These are phyloP conservation scores for Galendromus occidentalis DNA, from an alignment of 1,140 invertebrate species.

Conservation along the genomic window DNA sequence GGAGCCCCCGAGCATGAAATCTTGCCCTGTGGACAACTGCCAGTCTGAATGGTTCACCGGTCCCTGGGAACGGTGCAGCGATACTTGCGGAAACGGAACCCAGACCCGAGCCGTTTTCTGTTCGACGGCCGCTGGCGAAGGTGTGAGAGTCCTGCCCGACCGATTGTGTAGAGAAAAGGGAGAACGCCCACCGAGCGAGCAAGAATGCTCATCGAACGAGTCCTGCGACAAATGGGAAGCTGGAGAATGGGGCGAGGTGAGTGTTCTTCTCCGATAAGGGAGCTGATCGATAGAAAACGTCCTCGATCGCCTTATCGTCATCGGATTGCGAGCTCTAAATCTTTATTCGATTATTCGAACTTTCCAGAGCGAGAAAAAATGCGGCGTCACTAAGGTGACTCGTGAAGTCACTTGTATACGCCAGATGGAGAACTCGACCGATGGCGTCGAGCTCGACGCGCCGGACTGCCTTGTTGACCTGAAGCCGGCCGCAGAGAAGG, in stretches of 20 bases:
- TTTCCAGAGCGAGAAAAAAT: background rate
- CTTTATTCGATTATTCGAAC: too few relatives aligned
- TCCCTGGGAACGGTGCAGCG: constrained; percentile 46
- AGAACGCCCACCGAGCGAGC: background rate
- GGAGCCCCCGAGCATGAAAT: background rate
- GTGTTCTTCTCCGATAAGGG: too few relatives aligned
- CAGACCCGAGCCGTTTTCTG: constrained; percentile 27
- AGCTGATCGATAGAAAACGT: too few relatives aligned
- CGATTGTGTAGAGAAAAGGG: background rate
- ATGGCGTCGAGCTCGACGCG: constrained; percentile 47
- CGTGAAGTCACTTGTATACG: background rate
- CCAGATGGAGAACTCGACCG: constrained; percentile 14
- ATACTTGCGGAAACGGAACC: constrained; percentile 58
- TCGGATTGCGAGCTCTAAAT: too few relatives aligned
- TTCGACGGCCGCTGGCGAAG: constrained; percentile 22
- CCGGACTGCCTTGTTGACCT: constrained; percentile 38
- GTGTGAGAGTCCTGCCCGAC: background rate
- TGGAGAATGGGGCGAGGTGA: background rate
- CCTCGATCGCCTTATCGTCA: too few relatives aligned
- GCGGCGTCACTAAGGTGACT: background rate
- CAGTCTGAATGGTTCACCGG: background rate
- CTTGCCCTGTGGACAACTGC: background rate
- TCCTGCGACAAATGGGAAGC: constrained; percentile 1
- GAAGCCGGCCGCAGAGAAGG: constrained; percentile 45
- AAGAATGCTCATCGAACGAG: background rate